phyloP scores from a whole-genome alignment of 2,113 vertebrate species.

The Peromyscus californicus region DNA sequence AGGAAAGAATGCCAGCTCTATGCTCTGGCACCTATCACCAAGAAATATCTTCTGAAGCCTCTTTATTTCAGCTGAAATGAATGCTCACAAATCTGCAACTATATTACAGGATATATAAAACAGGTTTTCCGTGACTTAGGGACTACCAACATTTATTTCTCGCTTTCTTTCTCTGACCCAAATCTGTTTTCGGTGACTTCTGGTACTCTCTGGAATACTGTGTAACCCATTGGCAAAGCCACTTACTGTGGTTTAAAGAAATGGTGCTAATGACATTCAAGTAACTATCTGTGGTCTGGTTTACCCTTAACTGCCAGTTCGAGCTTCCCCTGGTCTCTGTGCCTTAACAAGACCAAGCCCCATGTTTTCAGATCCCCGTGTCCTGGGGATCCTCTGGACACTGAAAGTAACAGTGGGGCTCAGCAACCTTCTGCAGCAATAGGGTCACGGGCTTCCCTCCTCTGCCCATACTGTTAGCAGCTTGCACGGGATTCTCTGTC shows the following conservation, averaged over 20 bases:
- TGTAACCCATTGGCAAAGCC: not conserved
- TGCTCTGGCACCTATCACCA: not conserved
- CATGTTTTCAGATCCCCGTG: not conserved
- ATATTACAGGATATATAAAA: not conserved
- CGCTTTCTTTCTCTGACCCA: not conserved
- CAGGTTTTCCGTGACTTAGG: not conserved
- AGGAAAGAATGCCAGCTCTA: not conserved
- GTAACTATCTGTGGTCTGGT: not conserved
- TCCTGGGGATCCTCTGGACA: not conserved
- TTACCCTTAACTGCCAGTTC: not conserved
- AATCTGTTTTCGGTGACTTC: slow-evolving; percentile 6
- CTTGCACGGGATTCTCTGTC: not conserved
- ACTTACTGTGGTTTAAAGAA: not conserved
- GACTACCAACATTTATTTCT: not conserved
- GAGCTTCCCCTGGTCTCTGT: not conserved
- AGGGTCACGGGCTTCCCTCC: not conserved
- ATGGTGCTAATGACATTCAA: not conserved
- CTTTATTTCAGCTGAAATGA: not conserved
- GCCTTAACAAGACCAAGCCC: not conserved
- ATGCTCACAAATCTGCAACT: not conserved
- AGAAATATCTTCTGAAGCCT: not conserved
- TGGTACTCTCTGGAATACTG: slow-evolving; percentile 9
- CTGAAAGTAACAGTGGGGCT: not conserved
- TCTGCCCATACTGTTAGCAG: not conserved
- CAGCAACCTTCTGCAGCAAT: not conserved